Conservation (phyloP, 2,888 invertebrate genomes). For the Dryocosmus kuriphilus region DNA sequence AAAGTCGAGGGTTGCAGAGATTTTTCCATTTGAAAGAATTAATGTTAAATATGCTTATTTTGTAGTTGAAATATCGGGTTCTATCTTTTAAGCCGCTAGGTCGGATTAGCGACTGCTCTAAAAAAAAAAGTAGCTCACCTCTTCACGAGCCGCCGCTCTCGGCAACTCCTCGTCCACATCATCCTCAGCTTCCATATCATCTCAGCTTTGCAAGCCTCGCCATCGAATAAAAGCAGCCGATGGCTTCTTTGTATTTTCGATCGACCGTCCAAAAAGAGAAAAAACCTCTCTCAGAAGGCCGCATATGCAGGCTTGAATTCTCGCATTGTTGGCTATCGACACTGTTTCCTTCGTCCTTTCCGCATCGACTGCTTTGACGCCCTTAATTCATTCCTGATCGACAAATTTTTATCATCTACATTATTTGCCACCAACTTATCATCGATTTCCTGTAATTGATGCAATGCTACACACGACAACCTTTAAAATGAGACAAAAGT, state of each 20-base stretch:
- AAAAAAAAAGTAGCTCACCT: conserved; percentile 46
- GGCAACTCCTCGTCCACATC: conserved; percentile 74
- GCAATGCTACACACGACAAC: not conserved
- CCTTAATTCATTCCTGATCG: conserved; percentile 21
- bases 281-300: conserved; percentile 14
- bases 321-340: conserved; percentile 1
- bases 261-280: conserved; percentile 12
- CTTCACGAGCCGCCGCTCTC: conserved; percentile 64
- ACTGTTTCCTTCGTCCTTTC: conserved; percentile 17
- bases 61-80: not conserved
- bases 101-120: conserved; percentile 2
- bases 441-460: conserved; percentile 23
- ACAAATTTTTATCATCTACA: conserved; percentile 18
- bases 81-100: not conserved
- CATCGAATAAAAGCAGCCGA: conserved; percentile 40
- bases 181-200: conserved; percentile 76
- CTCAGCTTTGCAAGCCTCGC: conserved; percentile 56
- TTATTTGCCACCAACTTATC: not conserved
- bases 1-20: too few species aligned
- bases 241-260: conserved; percentile 34
- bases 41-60: not conserved
- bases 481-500: not conserved
- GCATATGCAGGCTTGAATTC: conserved; percentile 26
- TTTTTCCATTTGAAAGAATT: not conserved
- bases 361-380: conserved; percentile 2